Percentiles rank a stretch among this genome's conserved stretches.
Evolutionary conservation across 2,113 vertebrate species (phyloP).

Genomic region (Seriola dumerili): DNA sequence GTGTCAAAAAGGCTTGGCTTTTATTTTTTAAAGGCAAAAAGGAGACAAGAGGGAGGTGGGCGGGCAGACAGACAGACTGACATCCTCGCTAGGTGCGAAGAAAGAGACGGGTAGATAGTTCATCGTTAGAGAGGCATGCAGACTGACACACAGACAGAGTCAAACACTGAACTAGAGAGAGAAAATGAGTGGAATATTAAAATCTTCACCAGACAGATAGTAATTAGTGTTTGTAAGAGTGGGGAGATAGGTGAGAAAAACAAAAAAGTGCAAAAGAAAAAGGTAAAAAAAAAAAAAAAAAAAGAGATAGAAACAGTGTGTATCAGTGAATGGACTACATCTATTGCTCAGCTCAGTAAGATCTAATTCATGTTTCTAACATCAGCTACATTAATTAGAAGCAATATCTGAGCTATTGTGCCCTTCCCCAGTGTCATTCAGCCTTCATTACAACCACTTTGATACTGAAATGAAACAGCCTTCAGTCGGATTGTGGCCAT

Average conservation of each 20-base stretch:
- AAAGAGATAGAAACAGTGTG: constrained; percentile 16
- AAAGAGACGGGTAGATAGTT: constrained; percentile 28
- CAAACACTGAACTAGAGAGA: constrained; percentile 24
- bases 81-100: not conserved
- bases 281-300: constrained; percentile 17
- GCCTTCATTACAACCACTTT: constrained; percentile 80
- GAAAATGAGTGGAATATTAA: constrained; percentile 55
- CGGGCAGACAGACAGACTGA: constrained; percentile 32
- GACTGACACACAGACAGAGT: constrained; percentile 17
- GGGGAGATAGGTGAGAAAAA: constrained; percentile 34
- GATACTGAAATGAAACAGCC: constrained; percentile 78
- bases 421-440: constrained; percentile 77
- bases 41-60: constrained; percentile 31
- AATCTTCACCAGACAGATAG: constrained; percentile 31
- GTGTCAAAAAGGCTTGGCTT: constrained; percentile 68
- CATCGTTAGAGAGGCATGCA: constrained; percentile 24
- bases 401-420: constrained; percentile 76
- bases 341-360: constrained; percentile 62
- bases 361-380: constrained; percentile 75
- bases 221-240: constrained; percentile 22
- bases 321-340: constrained; percentile 56
- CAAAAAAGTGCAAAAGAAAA: constrained; percentile 45
- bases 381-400: constrained; percentile 79
- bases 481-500: constrained; percentile 73
- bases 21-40: constrained; percentile 64